Conservation (phyloP, 1,140 invertebrate genomes). For the Akabosia matsudoensis region DNA sequence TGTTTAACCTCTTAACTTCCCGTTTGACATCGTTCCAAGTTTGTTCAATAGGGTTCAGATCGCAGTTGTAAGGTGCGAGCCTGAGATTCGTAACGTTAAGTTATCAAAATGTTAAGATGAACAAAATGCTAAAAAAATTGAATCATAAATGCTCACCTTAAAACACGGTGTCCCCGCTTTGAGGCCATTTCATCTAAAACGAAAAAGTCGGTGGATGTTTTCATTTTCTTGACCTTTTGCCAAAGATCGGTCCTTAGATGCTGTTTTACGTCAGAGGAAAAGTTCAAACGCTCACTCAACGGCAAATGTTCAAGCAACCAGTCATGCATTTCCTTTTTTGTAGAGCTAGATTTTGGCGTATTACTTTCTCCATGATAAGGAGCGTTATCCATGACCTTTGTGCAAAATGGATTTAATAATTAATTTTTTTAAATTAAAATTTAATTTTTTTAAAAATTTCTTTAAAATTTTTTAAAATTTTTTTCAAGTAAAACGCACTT, state of each 20-base stretch:
- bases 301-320: neutral
- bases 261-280: neutral
- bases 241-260: neutral
- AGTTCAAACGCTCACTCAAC: neutral
- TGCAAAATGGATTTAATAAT: neutral
- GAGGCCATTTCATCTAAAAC: neutral
- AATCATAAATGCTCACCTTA: neutral
- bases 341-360: neutral
- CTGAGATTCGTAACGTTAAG: neutral
- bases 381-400: neutral
- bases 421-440: neutral
- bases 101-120: too few relatives aligned
- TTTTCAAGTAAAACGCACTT: too few relatives aligned
- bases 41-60: neutral
- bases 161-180: neutral
- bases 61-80: neutral
- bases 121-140: too few relatives aligned
- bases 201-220: neutral
- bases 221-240: neutral
- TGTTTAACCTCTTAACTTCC: neutral
- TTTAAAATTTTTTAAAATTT: too few relatives aligned
- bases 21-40: neutral
- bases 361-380: neutral
- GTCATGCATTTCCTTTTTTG: neutral
- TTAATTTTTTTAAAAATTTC: neutral